These are phyloP conservation scores for Trissolcus brochymenae DNA, from an alignment of 2,888 invertebrate species.

Conservation along the genomic window DNA sequence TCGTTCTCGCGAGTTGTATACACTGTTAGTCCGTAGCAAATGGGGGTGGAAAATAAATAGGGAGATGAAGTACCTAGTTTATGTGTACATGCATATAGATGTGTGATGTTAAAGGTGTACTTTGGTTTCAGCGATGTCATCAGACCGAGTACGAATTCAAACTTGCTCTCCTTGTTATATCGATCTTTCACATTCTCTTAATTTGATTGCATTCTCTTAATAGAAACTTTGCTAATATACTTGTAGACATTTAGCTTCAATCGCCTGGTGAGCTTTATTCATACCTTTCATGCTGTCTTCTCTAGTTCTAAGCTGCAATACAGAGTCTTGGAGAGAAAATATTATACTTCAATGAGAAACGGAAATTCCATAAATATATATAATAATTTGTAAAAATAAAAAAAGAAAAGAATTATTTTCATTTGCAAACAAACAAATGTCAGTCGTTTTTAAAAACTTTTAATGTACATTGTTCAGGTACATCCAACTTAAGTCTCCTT, in stretches of 20 bases:
- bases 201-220: constrained; percentile 59
- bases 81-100: constrained; percentile 51
- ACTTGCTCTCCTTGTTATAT: constrained; percentile 45
- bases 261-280: too few relatives aligned
- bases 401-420: too few relatives aligned
- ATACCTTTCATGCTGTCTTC: too few relatives aligned
- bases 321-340: neutral
- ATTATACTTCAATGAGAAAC: constrained; percentile 16
- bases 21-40: constrained; percentile 56
- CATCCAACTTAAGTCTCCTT: neutral
- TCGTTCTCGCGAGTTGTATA: constrained; percentile 54
- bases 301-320: too few relatives aligned
- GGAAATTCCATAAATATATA: neutral
- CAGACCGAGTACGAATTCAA: constrained; percentile 51
- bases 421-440: neutral
- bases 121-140: constrained; percentile 58
- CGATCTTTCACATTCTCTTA: constrained; percentile 59
- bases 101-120: constrained; percentile 55
- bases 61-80: constrained; percentile 56
- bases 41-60: constrained; percentile 59
- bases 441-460: too few relatives aligned
- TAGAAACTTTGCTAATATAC: constrained; percentile 56
- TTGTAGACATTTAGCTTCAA: constrained; percentile 49
- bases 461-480: too few relatives aligned
- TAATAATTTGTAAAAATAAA: neutral